Evolutionary conservation across 2,797 vertebrate genomes (phyloP).

Genomic region (Anguilla anguilla): DNA sequence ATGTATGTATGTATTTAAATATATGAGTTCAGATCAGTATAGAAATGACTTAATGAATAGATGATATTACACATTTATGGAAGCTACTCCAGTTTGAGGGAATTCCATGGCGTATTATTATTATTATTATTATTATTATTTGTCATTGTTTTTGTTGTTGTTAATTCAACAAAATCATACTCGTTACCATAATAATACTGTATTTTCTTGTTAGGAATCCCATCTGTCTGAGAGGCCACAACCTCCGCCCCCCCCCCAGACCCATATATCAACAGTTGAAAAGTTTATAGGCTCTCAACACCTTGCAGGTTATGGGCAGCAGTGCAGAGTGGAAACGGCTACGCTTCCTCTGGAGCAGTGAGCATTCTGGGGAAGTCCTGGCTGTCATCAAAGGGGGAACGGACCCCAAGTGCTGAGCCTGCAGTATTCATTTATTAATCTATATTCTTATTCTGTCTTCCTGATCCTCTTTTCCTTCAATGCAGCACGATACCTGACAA

Average conservation of each 20-base stretch:
- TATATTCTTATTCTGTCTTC: neutral
- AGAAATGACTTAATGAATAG: too few species aligned
- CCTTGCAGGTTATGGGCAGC: constrained; percentile 37
- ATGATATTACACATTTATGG: too few species aligned
- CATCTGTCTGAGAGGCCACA: constrained; percentile 19
- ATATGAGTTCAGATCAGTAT: too few species aligned
- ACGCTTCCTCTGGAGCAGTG: constrained; percentile 54
- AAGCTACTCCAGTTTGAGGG: too few species aligned
- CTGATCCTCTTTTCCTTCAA: neutral
- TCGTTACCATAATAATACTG: neutral
- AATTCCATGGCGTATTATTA: too few species aligned
- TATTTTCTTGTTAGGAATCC: neutral
- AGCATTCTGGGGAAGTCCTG: constrained; percentile 55
- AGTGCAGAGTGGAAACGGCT: neutral
- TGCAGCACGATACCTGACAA: neutral
- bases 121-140: neutral
- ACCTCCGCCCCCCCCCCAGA: constrained; percentile 37
- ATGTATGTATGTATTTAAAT: too few species aligned
- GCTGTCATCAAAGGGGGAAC: constrained; percentile 44
- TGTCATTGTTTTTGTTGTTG: neutral
- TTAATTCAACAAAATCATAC: neutral
- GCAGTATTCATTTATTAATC: neutral
- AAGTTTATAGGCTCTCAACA: constrained; percentile 42
- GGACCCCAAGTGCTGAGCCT: constrained; percentile 4
- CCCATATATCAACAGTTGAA: constrained; percentile 61